phyloP scores from a whole-genome alignment of 23 tunicate genomes.

The Ascidia mentula region DNA sequence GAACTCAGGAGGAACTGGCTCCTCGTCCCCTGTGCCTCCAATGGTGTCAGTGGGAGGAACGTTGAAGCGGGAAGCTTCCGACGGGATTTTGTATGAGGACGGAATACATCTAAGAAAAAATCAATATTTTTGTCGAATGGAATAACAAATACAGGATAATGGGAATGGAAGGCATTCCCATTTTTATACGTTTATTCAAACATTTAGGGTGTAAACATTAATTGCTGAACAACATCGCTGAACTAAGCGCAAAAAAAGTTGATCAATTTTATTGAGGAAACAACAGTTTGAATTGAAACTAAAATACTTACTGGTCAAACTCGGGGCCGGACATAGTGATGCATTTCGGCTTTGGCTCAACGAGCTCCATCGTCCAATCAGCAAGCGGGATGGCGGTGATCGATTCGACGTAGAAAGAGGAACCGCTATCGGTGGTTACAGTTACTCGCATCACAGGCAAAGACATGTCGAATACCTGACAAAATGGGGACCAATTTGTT shows the following conservation, averaged over 20 bases:
- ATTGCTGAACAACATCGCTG: background rate
- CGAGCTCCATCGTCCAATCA: conserved; percentile 82
- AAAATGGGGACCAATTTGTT: too few relatives aligned
- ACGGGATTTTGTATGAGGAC: conserved; percentile 31
- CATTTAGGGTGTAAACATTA: background rate
- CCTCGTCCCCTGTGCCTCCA: background rate
- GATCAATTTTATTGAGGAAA: background rate
- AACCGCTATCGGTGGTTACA: conserved; percentile 47
- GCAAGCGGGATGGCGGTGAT: conserved; percentile 46
- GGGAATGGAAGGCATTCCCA: background rate
- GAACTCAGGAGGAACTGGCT: background rate
- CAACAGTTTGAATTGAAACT: background rate
- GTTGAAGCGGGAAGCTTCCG: conserved; percentile 14
- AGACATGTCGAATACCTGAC: conserved; percentile 69
- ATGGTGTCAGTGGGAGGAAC: background rate
- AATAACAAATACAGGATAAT: background rate
- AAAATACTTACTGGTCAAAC: conserved; percentile 18
- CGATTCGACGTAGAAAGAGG: conserved; percentile 53
- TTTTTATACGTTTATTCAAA: background rate
- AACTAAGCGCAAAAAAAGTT: background rate
- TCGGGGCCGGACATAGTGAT: conserved; percentile 36
- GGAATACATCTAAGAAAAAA: conserved; percentile 28
- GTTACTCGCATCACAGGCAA: conserved; percentile 40
- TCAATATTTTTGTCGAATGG: background rate
- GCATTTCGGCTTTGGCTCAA: conserved; percentile 65